Base-by-base conservation (phyloP, 2,113 vertebrate species). In the Catharus fuscescens region DNA sequence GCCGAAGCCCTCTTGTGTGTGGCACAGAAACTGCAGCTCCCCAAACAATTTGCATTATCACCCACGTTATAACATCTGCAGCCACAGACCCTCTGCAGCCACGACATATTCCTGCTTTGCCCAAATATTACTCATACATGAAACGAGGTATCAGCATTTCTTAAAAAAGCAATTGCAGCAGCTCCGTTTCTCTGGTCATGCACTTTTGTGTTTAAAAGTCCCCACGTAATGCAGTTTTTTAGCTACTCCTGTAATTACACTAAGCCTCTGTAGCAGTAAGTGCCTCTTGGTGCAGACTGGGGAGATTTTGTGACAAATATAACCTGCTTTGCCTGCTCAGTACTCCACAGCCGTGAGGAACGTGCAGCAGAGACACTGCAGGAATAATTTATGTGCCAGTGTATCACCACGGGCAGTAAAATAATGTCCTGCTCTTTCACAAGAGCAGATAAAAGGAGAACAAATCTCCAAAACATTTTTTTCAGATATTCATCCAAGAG, bases 321-420 rank as follows among this genome's bases (percentile, higher is more conserved):
- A 48, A 78, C 36, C 48, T 64, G 34, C 66, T 82, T 82, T 77
- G 45, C n/a, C 57, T 85, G 59, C 12, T 82, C 73, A 69, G 70
- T 42, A 40, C 85, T 93, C 80, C 11, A 67, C 2, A 82, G 81
- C 70, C 86, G 36, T 60, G 76, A 61, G 64, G 69, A 79, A 71
- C 47, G 64, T 53, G 70, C 31, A 85, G 81, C 53, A 91, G 61
- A 89, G 50, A 84, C 18, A n/a, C 73, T 73, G 85, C 70, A 80
- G 88, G 69, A 92, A 95, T 90, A 94, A 96, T 84, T 95, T 77
- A 95, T 85, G 78, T 88, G 85, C 48, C 85, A 82, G 40, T 6
- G 0, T 65, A 64, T 61, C 81, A 67, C 85, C 88, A 89, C 0
- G 4, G 61, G 56, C 93, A 76, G 79, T 64, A 76, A 76, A 95